Evolutionary conservation across 2,797 vertebrate species (phyloP).

Genomic region (Adrianichthys oophorus): DNA sequence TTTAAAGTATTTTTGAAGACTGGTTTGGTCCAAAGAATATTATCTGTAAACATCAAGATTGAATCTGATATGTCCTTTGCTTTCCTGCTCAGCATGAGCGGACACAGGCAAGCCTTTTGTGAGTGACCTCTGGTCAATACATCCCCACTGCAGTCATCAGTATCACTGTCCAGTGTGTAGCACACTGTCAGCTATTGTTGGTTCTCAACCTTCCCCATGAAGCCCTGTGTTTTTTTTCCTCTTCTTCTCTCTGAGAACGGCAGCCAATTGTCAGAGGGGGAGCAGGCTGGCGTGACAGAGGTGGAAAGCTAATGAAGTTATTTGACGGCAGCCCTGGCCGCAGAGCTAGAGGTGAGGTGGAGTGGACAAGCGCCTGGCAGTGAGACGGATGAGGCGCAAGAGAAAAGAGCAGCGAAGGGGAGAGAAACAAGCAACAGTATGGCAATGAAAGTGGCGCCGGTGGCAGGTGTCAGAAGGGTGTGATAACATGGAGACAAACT

Average conservation of each 20-base stretch:
- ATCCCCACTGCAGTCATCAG: slow-evolving; percentile 74
- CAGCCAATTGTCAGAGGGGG: slow-evolving; percentile 79
- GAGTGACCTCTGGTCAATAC: slow-evolving; percentile 72
- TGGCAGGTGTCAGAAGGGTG: slow-evolving; percentile 74
- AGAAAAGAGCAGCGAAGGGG: slow-evolving; percentile 41
- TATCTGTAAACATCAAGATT: slow-evolving; percentile 37
- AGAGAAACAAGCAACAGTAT: slow-evolving; percentile 44
- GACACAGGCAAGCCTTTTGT: slow-evolving; percentile 62
- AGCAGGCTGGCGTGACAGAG: slow-evolving; percentile 80
- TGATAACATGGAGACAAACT: slow-evolving; percentile 76
- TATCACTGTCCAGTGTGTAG: slow-evolving; percentile 73
- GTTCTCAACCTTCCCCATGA: slow-evolving; percentile 73
- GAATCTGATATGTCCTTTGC: slow-evolving; percentile 43
- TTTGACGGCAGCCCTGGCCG: slow-evolving; percentile 79
- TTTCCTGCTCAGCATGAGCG: slow-evolving; percentile 51
- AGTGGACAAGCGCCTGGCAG: slow-evolving; percentile 81
- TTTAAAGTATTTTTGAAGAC: too few species aligned
- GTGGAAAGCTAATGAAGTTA: slow-evolving; percentile 86
- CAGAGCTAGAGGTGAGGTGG: slow-evolving; percentile 79
- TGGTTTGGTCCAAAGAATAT: not conserved
- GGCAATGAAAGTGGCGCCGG: slow-evolving; percentile 59
- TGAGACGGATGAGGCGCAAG: slow-evolving; percentile 75
- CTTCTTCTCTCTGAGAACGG: slow-evolving; percentile 58
- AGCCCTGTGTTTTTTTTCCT: slow-evolving; percentile 50
- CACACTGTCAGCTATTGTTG: slow-evolving; percentile 76